Percentiles rank a stretch among this genome's conserved stretches.
phyloP scores from a whole-genome alignment of 1,140 invertebrate species.

The Lepidurus apus region DNA sequence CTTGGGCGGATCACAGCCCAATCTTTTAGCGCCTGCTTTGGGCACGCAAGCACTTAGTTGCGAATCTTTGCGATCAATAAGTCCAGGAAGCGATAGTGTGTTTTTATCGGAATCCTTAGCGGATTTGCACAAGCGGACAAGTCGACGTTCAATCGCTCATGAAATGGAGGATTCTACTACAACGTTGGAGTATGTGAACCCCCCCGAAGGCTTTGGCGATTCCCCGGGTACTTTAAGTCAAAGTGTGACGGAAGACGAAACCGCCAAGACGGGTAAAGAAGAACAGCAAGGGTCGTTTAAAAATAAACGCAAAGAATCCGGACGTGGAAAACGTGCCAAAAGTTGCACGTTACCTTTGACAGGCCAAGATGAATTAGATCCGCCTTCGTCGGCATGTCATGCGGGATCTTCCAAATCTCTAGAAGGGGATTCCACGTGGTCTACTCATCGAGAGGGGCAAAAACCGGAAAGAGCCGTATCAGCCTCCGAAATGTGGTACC shows the following conservation, averaged over 20 bases:
- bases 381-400: constrained; percentile 19
- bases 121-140: constrained; percentile 33
- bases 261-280: background rate
- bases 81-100: constrained; percentile 79
- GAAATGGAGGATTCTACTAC: constrained; percentile 23
- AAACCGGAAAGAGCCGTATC: constrained; percentile 25
- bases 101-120: constrained; percentile 65
- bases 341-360: constrained; percentile 32
- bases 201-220: constrained; percentile 78
- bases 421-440: constrained; percentile 12
- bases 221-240: constrained; percentile 55
- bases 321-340: constrained; percentile 32
- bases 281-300: constrained; percentile 24
- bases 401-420: constrained; percentile 26
- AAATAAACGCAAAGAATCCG: constrained; percentile 31
- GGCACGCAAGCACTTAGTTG: constrained; percentile 50
- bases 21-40: constrained; percentile 21
- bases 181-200: constrained; percentile 51
- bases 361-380: constrained; percentile 25
- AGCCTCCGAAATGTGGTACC: constrained; percentile 34
- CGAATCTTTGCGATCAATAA: constrained; percentile 73
- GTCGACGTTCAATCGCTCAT: constrained; percentile 44
- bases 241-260: constrained; percentile 25
- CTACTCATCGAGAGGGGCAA: background rate
- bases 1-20: background rate